Percentiles rank a stretch among this genome's conserved stretches.
phyloP scores from a whole-genome alignment of 2,797 vertebrate genomes.

The Siniperca scherzeri region DNA sequence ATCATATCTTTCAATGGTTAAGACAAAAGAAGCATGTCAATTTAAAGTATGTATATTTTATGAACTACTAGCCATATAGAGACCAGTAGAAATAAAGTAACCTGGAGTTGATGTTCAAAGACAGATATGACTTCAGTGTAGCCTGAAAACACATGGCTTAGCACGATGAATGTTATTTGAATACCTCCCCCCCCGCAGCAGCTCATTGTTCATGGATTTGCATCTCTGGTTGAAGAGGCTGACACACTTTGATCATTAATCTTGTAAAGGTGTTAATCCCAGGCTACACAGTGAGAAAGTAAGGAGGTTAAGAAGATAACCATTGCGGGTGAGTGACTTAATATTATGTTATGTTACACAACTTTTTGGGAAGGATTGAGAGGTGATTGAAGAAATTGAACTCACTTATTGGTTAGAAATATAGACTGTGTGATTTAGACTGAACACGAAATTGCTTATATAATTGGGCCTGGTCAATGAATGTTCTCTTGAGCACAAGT shows the following conservation, averaged over 20 bases:
- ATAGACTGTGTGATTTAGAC: not conserved
- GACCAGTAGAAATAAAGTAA: not conserved
- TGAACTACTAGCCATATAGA: too few species aligned
- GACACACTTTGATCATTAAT: conserved; percentile 20
- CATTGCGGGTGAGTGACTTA: conserved; percentile 49
- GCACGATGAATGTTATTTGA: conserved; percentile 44
- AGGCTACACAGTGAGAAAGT: not conserved
- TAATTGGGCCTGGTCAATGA: not conserved
- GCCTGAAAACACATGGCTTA: conserved; percentile 9
- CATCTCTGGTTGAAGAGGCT: conserved; percentile 47
- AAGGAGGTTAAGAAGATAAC: not conserved
- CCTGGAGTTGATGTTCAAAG: not conserved
- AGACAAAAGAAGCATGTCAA: not conserved
- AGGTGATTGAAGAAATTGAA: not conserved
- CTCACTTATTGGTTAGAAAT: not conserved
- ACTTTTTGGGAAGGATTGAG: not conserved
- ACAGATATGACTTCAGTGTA: not conserved
- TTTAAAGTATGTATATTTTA: not conserved
- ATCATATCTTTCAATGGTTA: not conserved
- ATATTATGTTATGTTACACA: not conserved
- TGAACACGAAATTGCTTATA: too few species aligned
- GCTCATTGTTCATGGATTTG: conserved; percentile 59
- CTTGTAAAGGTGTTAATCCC: conserved; percentile 11
- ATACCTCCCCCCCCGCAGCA: not conserved
- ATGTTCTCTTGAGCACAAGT: not conserved